Conservation (phyloP, 2,113 vertebrate species). For the Ameiurus melas region DNA sequence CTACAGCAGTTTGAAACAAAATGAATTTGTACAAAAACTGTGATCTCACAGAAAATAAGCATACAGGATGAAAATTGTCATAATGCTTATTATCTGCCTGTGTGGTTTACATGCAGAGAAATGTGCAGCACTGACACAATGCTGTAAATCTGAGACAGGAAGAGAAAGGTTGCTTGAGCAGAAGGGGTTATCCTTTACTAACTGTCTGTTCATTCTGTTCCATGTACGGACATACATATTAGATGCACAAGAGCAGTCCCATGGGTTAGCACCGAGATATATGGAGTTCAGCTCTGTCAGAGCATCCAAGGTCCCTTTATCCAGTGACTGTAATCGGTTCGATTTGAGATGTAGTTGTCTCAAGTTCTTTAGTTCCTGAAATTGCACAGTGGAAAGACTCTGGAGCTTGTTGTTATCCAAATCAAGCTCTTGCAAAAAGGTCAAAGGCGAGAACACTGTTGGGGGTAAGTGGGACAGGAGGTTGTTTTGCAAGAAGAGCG, state of each 20-base stretch:
- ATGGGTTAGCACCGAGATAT: constrained; percentile 61
- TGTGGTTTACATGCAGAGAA: neutral
- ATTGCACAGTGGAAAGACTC: constrained; percentile 42
- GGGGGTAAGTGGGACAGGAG: constrained; percentile 45
- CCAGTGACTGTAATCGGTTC: constrained; percentile 58
- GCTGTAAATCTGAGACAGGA: neutral
- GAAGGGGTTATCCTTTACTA: constrained; percentile 41
- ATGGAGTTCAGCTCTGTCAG: constrained; percentile 46
- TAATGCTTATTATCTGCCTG: neutral
- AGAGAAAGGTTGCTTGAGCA: constrained; percentile 44
- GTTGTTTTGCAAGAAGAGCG: constrained; percentile 63
- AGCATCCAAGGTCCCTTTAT: constrained; percentile 51
- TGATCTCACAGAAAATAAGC: neutral
- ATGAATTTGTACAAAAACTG: constrained; percentile 32
- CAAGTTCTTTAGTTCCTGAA: constrained; percentile 59
- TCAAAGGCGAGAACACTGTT: constrained; percentile 51
- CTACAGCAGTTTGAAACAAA: neutral
- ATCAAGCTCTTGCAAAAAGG: constrained; percentile 59
- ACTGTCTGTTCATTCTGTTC: constrained; percentile 46
- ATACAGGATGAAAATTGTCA: neutral
- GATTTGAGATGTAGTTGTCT: constrained; percentile 60
- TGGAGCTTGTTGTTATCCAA: constrained; percentile 63
- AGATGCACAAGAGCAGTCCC: constrained; percentile 59
- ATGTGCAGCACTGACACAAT: constrained; percentile 21
- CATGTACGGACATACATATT: constrained; percentile 61